Evolutionary conservation across 1,140 invertebrate genomes (phyloP), one percentile per base, ranked within the genome.

Genomic region (Thaumetopoea pityocampa): DNA sequence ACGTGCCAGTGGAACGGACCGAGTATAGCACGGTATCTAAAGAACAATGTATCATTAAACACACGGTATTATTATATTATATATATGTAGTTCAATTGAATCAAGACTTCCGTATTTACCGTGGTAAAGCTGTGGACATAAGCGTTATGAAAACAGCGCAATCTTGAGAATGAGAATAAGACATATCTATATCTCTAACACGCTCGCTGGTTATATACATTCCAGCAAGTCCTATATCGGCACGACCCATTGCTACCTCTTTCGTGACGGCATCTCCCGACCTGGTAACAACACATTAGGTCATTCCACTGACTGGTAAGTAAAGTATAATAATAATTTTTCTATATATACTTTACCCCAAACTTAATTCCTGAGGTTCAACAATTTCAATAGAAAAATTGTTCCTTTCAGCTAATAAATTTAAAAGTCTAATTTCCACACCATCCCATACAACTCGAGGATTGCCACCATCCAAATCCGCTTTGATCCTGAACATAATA

Each of bases 1-100:
- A 93, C 92, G 4, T 89, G 88, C 88, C 90, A 92, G 44, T 92
- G 89, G 51, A 94, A 94, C 0, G 92, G 92, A 5, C 92, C 92
- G 76, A 94, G 88, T 22, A 94, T 92, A n/a, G 92, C 92, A 20
- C 91, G 88, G 68, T 93, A 93, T 57, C 90, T 92, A 51, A 27
- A 76, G 79, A 9, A 44, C n/a, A n/a, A n/a, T n/a, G n/a, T n/a
- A n/a, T n/a, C n/a, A n/a, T n/a, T n/a, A n/a, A n/a, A n/a, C n/a
- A n/a, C n/a, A n/a, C n/a, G n/a, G n/a, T n/a, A 22, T 11, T n/a
- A 1, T n/a, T 23, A 24, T 22, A 24, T 12, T 22, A 6, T 18
- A 28, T 11, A n/a, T 6, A 16, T 9, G 27, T 35, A 8, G 36
- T 18, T 19, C 3, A 34, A 6, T 26, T 28, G 4, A 4, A 3